Conservation (phyloP, 1,140 invertebrate species). For the Gryllus bimaculatus region DNA sequence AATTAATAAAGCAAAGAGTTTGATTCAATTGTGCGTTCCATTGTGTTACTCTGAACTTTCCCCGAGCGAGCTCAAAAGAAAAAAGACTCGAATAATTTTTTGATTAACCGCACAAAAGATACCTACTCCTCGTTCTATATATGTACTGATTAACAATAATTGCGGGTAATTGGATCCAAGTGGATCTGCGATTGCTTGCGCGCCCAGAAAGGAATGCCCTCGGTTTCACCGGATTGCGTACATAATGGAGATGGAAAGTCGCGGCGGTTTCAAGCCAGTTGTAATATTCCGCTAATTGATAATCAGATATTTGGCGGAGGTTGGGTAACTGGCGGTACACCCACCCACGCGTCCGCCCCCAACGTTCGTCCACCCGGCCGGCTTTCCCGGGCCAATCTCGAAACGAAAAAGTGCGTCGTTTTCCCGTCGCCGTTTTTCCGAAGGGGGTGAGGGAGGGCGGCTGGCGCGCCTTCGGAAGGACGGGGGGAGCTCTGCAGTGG, state of each 20-base stretch:
- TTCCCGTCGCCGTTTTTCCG: too few relatives aligned
- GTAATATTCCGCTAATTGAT: background rate
- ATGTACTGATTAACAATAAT: background rate
- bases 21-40: conserved; percentile 4
- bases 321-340: too few relatives aligned
- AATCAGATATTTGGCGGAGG: background rate
- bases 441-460: too few relatives aligned
- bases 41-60: background rate
- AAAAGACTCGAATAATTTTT: conserved; percentile 2
- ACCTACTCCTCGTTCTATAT: background rate
- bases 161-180: background rate
- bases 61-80: background rate
- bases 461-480: too few relatives aligned
- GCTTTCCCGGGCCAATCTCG: too few relatives aligned
- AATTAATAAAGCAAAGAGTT: conserved; percentile 6
- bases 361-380: too few relatives aligned
- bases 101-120: conserved; percentile 4
- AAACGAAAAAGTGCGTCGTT: too few relatives aligned
- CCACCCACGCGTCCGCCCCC: too few relatives aligned
- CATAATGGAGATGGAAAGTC: background rate
- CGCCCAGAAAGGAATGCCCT: background rate
- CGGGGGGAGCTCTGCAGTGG: too few relatives aligned
- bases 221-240: background rate
- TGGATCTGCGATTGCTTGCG: background rate
- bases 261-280: background rate